Conservation (phyloP, 2,888 invertebrate species). For the Euzophera pinguis region DNA sequence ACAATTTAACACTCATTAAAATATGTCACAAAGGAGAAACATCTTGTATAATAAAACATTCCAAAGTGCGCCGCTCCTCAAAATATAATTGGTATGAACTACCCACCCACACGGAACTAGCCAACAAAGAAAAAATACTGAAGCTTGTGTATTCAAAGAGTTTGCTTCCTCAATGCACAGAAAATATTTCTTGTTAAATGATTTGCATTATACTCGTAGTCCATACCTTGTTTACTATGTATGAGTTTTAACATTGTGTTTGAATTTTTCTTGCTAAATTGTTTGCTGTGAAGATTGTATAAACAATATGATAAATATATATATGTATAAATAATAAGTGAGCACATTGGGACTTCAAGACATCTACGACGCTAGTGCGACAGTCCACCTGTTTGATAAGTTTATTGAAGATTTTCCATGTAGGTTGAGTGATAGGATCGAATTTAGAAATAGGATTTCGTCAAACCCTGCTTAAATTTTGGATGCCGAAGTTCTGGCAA, state of each 20-base stretch:
- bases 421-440: too few species aligned
- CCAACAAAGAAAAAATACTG: slow-evolving; percentile 31
- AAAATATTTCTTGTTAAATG: slow-evolving; percentile 5
- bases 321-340: too few species aligned
- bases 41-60: background rate
- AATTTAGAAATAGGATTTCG: too few species aligned
- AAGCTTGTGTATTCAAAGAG: slow-evolving; percentile 30
- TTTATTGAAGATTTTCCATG: too few species aligned
- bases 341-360: too few species aligned
- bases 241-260: background rate
- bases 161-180: slow-evolving; percentile 5
- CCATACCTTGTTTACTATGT: background rate
- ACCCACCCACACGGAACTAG: slow-evolving; percentile 13
- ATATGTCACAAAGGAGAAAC: background rate
- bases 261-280: background rate
- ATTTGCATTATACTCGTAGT: background rate
- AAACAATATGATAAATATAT: too few species aligned
- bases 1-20: background rate
- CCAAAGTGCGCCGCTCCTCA: background rate
- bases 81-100: slow-evolving; percentile 37
- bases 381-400: too few species aligned
- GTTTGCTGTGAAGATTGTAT: too few species aligned
- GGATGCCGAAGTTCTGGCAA: too few species aligned
- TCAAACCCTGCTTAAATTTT: too few species aligned
- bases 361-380: too few species aligned